These are phyloP conservation scores for Lasioglossum calceatum DNA, from an alignment of 2,888 invertebrate genomes.

Conservation along the genomic window DNA sequence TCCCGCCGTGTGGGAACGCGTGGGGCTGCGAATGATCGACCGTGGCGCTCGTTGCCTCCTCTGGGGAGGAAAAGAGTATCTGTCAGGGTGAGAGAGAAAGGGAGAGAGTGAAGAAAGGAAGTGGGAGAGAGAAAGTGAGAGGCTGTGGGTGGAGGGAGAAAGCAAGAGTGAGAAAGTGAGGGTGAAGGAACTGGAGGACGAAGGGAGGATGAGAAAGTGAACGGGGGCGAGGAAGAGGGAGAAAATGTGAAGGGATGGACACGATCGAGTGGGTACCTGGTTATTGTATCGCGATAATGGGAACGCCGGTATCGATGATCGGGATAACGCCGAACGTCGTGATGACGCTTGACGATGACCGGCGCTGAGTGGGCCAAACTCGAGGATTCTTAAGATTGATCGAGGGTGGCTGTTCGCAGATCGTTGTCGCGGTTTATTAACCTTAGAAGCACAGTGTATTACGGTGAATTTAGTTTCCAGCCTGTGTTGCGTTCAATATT, in stretches of 20 bases:
- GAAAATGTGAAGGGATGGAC: background rate
- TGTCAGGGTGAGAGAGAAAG: background rate
- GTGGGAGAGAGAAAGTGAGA: background rate
- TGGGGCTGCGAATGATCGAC: background rate
- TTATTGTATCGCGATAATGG: constrained; percentile 45
- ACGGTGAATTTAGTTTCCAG: background rate
- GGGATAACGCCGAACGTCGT: background rate
- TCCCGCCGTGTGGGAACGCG: background rate
- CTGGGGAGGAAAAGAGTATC: background rate
- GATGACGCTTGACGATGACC: constrained; percentile 24
- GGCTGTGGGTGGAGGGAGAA: background rate
- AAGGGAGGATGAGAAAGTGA: background rate
- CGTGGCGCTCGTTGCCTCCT: constrained; percentile 1
- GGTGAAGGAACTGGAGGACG: background rate
- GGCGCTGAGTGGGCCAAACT: background rate
- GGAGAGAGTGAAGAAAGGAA: background rate
- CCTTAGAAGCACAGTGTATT: background rate
- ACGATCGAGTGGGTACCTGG: constrained; percentile 39
- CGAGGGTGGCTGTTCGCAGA: background rate
- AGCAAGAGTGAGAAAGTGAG: background rate
- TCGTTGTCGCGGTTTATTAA: constrained; percentile 13
- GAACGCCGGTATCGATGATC: constrained; percentile 30
- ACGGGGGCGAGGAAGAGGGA: background rate
- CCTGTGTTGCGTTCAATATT: background rate
- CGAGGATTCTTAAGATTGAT: constrained; percentile 26